Evolutionary conservation across 2,113 vertebrate species (phyloP).

Genomic region (Cebus imitator): DNA sequence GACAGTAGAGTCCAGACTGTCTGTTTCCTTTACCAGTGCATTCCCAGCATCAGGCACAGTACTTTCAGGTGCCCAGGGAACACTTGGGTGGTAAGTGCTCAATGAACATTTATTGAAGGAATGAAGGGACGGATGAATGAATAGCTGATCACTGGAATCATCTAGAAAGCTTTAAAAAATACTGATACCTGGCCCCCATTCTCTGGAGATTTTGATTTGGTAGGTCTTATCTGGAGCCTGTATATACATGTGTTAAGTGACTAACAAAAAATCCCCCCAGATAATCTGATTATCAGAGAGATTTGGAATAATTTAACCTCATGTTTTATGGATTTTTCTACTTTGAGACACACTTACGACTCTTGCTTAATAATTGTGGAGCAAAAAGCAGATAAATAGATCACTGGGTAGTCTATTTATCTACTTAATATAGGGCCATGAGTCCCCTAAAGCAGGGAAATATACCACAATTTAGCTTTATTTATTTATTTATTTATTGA

Average conservation of each 20-base stretch:
- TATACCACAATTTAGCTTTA: background rate
- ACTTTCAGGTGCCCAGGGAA: background rate
- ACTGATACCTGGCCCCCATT: background rate
- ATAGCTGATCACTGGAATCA: background rate
- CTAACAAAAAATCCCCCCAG: background rate
- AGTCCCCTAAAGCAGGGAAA: background rate
- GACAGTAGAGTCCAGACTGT: background rate
- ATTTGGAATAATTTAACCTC: background rate
- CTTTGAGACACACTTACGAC: background rate
- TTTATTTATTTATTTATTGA: background rate
- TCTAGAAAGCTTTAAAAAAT: background rate
- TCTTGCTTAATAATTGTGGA: background rate
- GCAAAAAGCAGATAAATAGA: background rate
- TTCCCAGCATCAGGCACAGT: background rate
- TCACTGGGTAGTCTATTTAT: background rate
- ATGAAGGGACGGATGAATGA: background rate
- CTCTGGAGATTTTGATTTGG: background rate
- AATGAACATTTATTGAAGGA: background rate
- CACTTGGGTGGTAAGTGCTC: background rate
- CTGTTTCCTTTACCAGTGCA: background rate
- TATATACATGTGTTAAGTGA: background rate
- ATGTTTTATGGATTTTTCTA: background rate
- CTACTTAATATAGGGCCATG: background rate
- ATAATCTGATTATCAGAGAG: background rate
- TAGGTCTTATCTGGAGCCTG: background rate